Conservation (phyloP, 1,140 invertebrate genomes). For the Cheumatopsyche charites region DNA sequence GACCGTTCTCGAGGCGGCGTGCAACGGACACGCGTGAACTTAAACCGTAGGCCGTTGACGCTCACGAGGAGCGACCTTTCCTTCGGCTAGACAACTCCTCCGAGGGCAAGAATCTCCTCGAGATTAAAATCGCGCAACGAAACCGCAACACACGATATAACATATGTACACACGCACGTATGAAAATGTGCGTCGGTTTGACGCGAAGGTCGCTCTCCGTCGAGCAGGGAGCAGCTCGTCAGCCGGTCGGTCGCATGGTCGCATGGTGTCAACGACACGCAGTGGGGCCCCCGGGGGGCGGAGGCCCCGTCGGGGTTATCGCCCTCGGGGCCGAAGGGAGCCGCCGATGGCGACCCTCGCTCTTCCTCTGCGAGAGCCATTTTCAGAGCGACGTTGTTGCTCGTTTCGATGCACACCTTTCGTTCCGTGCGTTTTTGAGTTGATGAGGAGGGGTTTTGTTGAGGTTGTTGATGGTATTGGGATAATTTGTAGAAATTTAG, state of each 20-base stretch:
- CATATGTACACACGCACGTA: not conserved
- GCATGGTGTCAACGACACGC: slow-evolving; percentile 15
- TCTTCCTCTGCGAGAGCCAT: slow-evolving; percentile 20
- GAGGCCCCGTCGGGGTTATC: slow-evolving; percentile 31
- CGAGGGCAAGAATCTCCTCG: slow-evolving; percentile 3
- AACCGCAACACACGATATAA: not conserved
- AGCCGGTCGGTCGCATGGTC: slow-evolving; percentile 5
- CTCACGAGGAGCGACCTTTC: too few relatives aligned
- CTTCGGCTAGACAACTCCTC: not conserved
- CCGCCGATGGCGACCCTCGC: slow-evolving; percentile 31
- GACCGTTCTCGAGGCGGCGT: too few relatives aligned
- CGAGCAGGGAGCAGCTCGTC: not conserved
- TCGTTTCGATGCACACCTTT: slow-evolving; percentile 34
- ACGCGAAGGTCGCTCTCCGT: slow-evolving; percentile 17
- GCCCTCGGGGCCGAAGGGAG: slow-evolving; percentile 33
- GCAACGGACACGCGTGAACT: too few relatives aligned
- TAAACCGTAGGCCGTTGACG: too few relatives aligned
- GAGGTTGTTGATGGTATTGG: too few relatives aligned
- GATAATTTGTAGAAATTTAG: too few relatives aligned
- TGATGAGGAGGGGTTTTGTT: too few relatives aligned
- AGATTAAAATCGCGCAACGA: too few relatives aligned
- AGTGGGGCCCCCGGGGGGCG: slow-evolving; percentile 4
- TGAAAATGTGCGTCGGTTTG: slow-evolving; percentile 3
- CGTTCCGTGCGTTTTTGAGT: too few relatives aligned
- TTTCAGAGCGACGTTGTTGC: slow-evolving; percentile 10